These are phyloP conservation scores for Platanista minor DNA, from an alignment of 2,113 vertebrate genomes.

Conservation along the genomic window DNA sequence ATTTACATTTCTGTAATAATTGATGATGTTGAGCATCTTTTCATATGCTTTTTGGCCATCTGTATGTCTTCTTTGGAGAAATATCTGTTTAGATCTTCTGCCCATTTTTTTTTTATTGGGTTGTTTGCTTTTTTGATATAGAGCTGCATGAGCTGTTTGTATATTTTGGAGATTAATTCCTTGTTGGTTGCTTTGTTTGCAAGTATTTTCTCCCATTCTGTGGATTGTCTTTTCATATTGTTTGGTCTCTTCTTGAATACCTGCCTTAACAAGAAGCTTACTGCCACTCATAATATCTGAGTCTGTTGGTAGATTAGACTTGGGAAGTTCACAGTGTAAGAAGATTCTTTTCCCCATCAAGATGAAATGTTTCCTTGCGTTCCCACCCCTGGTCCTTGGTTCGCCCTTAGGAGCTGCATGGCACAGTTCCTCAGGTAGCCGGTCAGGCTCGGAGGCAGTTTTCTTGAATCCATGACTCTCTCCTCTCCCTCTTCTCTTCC, in stretches of 20 bases:
- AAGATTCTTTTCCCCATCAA: not conserved
- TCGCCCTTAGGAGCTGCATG: not conserved
- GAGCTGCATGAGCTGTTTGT: too few species aligned
- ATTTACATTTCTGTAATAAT: too few species aligned
- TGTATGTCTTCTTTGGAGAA: too few species aligned
- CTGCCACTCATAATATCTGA: not conserved
- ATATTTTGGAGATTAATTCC: too few species aligned
- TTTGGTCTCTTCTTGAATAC: not conserved
- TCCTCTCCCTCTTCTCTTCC: not conserved
- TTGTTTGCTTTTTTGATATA: too few species aligned
- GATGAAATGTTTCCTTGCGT: not conserved
- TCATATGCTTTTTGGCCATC: too few species aligned
- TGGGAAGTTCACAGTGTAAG: not conserved
- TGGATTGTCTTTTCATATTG: too few species aligned
- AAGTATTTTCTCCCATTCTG: too few species aligned
- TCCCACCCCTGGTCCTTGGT: not conserved
- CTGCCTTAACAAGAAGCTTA: not conserved
- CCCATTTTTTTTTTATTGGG: too few species aligned
- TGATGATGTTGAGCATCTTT: too few species aligned
- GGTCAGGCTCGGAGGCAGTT: not conserved
- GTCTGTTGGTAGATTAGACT: not conserved
- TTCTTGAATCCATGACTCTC: not conserved
- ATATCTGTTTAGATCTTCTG: too few species aligned
- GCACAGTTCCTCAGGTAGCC: not conserved
- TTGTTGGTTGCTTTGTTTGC: too few species aligned